Conservation (phyloP, 1,140 invertebrate species). For the Choristoneura fumiferana region DNA sequence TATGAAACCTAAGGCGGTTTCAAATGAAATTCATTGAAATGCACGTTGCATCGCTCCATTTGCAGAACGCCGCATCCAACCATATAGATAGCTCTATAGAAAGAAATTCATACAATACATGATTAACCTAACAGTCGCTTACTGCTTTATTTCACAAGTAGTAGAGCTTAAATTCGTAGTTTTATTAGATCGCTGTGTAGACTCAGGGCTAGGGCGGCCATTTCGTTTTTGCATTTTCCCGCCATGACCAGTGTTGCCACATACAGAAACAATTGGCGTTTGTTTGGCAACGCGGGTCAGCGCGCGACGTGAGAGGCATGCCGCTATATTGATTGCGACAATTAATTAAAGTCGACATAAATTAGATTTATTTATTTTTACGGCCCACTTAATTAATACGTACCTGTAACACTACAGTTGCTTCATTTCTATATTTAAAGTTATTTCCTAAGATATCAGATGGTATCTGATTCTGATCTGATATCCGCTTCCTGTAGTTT, state of each 20-base stretch:
- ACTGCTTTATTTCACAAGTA: neutral
- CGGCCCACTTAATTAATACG: neutral
- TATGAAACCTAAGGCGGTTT: slow-evolving; percentile 12
- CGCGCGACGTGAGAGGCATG: slow-evolving; percentile 1
- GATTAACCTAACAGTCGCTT: neutral
- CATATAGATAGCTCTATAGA: slow-evolving; percentile 3
- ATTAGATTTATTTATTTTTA: neutral
- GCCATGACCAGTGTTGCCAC: slow-evolving; percentile 17
- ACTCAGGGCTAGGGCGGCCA: neutral
- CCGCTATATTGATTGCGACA: neutral
- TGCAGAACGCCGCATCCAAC: slow-evolving; percentile 3
- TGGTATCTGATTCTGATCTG: too few relatives aligned
- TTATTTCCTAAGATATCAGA: too few relatives aligned
- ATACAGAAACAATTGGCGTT: slow-evolving; percentile 14
- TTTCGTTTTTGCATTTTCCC: slow-evolving; percentile 13
- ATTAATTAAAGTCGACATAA: neutral
- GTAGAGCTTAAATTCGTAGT: too few relatives aligned
- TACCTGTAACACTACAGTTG: too few relatives aligned
- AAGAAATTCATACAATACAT: neutral
- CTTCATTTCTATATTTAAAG: too few relatives aligned
- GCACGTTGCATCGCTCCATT: slow-evolving; percentile 11
- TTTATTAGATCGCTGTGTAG: too few relatives aligned
- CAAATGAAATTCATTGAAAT: slow-evolving; percentile 5
- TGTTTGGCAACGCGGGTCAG: slow-evolving; percentile 17
- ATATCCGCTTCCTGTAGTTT: too few relatives aligned